Evolutionary conservation across 2,797 vertebrate species (phyloP).

Genomic region (Hipposideros larvatus): DNA sequence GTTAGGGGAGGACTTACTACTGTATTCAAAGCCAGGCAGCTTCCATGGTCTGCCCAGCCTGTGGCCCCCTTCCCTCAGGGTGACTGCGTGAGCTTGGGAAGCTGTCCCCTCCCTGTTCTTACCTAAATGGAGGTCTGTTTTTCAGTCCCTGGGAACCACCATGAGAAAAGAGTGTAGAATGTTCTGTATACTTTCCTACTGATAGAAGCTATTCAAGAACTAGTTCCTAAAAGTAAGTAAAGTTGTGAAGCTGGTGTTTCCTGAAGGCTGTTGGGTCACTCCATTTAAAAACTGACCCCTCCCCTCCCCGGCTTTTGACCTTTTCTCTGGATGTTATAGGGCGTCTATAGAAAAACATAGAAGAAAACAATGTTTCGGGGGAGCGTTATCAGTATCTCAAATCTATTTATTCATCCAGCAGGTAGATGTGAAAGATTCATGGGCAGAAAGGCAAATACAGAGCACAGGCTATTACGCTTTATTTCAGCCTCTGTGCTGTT

Average conservation of each 20-base stretch:
- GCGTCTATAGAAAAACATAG: not conserved
- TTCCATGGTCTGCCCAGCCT: not conserved
- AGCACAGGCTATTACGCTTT: not conserved
- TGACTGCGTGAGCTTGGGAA: not conserved
- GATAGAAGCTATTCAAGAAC: not conserved
- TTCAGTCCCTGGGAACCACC: not conserved
- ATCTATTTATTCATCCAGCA: not conserved
- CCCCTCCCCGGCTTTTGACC: not conserved
- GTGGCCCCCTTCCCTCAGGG: not conserved
- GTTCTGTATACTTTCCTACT: not conserved
- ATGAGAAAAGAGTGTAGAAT: not conserved
- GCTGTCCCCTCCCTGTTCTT: not conserved
- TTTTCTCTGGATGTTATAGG: not conserved
- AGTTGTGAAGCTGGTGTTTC: not conserved
- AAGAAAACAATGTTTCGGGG: not conserved
- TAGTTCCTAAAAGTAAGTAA: not conserved
- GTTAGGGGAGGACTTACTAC: not conserved
- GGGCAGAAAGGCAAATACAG: not conserved
- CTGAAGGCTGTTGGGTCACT: not conserved
- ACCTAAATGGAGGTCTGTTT: not conserved
- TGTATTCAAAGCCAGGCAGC: not conserved
- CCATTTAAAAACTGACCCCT: not conserved
- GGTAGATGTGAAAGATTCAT: not conserved
- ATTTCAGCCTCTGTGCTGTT: not conserved
- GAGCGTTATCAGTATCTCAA: not conserved